phyloP scores from a whole-genome alignment of 2,797 vertebrate species.

The Babyrousa celebensis region DNA sequence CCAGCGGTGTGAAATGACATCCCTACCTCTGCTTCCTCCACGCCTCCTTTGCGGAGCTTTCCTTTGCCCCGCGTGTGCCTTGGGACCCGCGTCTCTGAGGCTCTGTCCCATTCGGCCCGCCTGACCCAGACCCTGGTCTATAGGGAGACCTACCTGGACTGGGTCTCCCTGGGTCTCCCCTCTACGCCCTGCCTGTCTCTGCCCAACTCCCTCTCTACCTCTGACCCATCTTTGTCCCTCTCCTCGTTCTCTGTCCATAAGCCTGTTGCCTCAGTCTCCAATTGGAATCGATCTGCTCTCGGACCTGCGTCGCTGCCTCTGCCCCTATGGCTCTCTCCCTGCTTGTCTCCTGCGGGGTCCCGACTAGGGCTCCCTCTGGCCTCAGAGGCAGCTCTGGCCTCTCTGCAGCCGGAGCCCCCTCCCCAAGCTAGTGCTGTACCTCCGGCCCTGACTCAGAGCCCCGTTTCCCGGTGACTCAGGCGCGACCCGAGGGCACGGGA shows the following conservation, averaged over 20 bases:
- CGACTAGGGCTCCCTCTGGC: background rate
- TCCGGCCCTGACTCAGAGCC: constrained; percentile 62
- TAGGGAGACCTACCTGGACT: background rate
- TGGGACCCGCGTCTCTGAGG: background rate
- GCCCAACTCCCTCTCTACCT: background rate
- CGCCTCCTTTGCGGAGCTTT: constrained; percentile 23
- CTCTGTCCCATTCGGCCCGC: background rate
- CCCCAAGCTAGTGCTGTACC: background rate
- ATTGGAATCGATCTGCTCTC: background rate
- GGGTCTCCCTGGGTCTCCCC: background rate
- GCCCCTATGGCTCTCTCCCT: background rate
- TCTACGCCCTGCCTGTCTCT: background rate
- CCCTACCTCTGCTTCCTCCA: background rate
- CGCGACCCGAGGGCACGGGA: constrained; percentile 55
- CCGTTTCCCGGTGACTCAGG: constrained; percentile 75
- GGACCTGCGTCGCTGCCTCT: background rate
- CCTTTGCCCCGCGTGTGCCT: background rate
- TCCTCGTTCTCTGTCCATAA: background rate
- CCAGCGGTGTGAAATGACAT: background rate
- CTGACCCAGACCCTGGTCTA: background rate
- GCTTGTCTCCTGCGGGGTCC: background rate
- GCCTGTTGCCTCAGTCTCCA: constrained; percentile 5
- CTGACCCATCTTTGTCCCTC: background rate
- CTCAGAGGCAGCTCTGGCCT: constrained; percentile 3
- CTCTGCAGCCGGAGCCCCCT: background rate